phyloP scores from a whole-genome alignment of 2,888 invertebrate species.

The Mimachlamys varia region DNA sequence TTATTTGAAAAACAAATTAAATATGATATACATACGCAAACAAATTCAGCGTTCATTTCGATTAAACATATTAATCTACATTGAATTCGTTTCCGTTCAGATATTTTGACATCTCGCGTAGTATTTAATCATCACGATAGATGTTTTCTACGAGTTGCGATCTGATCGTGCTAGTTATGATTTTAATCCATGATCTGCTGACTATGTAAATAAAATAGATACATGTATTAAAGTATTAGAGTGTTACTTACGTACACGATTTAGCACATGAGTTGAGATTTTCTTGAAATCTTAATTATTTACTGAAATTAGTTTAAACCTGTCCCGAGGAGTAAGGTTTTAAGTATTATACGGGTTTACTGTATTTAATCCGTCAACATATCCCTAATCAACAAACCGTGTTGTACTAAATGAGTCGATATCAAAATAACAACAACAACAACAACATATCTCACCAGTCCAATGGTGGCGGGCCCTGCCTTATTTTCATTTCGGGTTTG shows the following conservation, averaged over 20 bases:
- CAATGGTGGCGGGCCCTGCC: background rate
- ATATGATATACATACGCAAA: background rate
- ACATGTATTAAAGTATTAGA: background rate
- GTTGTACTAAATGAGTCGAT: background rate
- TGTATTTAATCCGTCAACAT: background rate
- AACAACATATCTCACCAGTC: background rate
- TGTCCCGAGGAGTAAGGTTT: background rate
- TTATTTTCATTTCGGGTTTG: background rate
- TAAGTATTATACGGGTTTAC: background rate
- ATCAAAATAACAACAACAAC: background rate
- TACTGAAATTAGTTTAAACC: background rate
- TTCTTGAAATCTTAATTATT: constrained; percentile 1
- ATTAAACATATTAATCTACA: background rate
- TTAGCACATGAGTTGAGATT: background rate
- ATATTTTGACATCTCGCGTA: background rate
- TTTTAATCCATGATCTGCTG: background rate
- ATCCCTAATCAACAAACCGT: background rate
- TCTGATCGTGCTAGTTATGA: background rate
- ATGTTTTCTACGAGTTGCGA: background rate
- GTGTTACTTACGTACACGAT: background rate
- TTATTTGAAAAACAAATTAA: background rate
- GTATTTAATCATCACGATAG: background rate
- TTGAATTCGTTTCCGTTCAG: background rate
- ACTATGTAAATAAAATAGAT: background rate
- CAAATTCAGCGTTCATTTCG: background rate